These are phyloP conservation scores for Tipula unca DNA, from an alignment of 2,888 invertebrate species.

Conservation along the genomic window DNA sequence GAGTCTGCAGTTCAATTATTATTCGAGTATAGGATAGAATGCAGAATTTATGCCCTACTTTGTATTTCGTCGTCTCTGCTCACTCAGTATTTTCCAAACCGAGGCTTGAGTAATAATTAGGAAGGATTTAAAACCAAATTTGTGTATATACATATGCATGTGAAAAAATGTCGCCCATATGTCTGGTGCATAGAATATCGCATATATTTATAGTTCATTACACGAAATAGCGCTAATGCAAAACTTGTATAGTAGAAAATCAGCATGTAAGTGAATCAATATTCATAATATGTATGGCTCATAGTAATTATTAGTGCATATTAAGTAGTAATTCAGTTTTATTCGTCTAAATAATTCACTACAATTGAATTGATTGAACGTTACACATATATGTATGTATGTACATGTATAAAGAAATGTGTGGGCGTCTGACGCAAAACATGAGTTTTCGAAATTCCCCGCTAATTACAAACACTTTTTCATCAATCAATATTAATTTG, in stretches of 20 bases:
- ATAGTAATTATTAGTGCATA: not conserved
- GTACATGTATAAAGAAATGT: too few species aligned
- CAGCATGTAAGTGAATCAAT: not conserved
- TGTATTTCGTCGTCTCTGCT: not conserved
- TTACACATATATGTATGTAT: too few species aligned
- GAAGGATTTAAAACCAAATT: not conserved
- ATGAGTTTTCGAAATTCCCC: not conserved
- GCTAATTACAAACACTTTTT: not conserved
- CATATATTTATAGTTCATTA: not conserved
- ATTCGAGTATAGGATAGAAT: not conserved
- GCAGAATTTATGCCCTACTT: not conserved
- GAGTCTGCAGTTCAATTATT: not conserved
- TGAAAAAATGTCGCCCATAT: not conserved
- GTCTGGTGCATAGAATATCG: not conserved
- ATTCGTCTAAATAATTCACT: not conserved
- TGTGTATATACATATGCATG: not conserved
- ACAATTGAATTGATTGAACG: not conserved
- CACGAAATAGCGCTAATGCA: not conserved
- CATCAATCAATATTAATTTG: not conserved
- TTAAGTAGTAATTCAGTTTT: not conserved
- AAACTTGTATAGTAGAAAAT: not conserved
- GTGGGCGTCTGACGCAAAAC: not conserved
- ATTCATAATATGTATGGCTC: not conserved
- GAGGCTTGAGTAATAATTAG: not conserved
- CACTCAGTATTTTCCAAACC: not conserved